Evolutionary conservation across 2,888 invertebrate species (phyloP), one percentile per base, ranked within the genome.

Genomic region (Aradus depressus): DNA sequence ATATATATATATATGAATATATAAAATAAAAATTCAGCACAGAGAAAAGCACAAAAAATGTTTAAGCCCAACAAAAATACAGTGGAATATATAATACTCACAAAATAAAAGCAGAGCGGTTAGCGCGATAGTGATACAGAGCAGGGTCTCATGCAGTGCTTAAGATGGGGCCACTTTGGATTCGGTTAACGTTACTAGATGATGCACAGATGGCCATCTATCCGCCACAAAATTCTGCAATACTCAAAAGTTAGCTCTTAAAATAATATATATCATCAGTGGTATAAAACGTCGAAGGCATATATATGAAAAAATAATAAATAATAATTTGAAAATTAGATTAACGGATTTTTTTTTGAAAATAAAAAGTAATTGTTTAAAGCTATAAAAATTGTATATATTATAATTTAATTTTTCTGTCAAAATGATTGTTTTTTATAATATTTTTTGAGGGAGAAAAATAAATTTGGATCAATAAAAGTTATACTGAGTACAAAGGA

Each of bases 141-240:
- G n/a, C n/a, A n/a, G 48, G 49, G 52, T 52, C 49, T 56, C 56
- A 56, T 56, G 56, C 56, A 56, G 56, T 56, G 56, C 56, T 56
- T 56, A 56, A 51, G 56, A 53, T 51, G 56, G 56, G 49, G 57
- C 57, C 55, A 54, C 52, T 55, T 57, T 57, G 57, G 52, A 45
- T 52, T 55, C 57, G 52, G 51, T 55, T 51, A 55, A 51, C 34
- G 53, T 53, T 41, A 57, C 52, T 28, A 57, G 55, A 38, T 55
- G 55, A 53, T 53, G 55, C 52, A 53, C 53, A 53, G 56, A 56
- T 38, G 56, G 56, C 58, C 59, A 59, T 53, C 57, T 57, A 57
- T 59, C 59, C 56, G 55, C 59, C 56, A 59, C 57, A 52, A 57
- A 58, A 54, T 56, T 59, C 59, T 59, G 59, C 50, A 59, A 59